Evolutionary conservation across 2,113 vertebrate genomes (phyloP), one percentile per base, ranked within the genome.

Genomic region (Brachyhypopomus gauderio): DNA sequence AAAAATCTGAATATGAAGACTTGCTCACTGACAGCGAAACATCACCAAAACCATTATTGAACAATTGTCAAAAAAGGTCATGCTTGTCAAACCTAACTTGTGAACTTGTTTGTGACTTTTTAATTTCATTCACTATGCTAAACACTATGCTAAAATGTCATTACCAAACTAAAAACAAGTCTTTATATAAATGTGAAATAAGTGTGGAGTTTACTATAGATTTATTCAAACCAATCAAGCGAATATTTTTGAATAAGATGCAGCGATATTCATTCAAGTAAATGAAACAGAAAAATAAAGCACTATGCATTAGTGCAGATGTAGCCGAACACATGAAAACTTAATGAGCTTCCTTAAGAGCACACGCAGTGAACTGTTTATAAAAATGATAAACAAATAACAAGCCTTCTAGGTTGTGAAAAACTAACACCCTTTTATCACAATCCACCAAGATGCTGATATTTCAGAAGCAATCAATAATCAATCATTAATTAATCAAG

Each of bases 141-240:
- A n/a, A n/a, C 45, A 48, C 12, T 48, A 48, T 48, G 45, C 45
- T 48, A 48, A 48, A 48, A 48, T 19, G 36, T 63, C 34, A 30
- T 56, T 25, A 58, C 34, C 1, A 5, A 77, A 41, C 12, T 38
- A 41, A 41, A n/a, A 76, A 17, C 48, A 66, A n/a, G 23, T 6
- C 0, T 56, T 12, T 36, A 17, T 6, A 58, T 3, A 25, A 58
- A 30, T 58, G n/a, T 16, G 64, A 41, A 19, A 27, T 58, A 27
- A 9, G 14, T 7, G 22, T 41, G 4, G 58, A 19, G 56, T 8
- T 1, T 52, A 14, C 12, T 52, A 3, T 52, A 41, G 58, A 55
- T 59, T 58, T 74, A 73, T 73, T 73, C 71, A 56, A 55, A 45
- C 23, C 71, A n/a, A 52, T 52, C 62, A 55, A 27, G 30, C 12